Evolutionary conservation across 1,140 invertebrate species (phyloP).

Genomic region (Pygmarrhopalites habei): DNA sequence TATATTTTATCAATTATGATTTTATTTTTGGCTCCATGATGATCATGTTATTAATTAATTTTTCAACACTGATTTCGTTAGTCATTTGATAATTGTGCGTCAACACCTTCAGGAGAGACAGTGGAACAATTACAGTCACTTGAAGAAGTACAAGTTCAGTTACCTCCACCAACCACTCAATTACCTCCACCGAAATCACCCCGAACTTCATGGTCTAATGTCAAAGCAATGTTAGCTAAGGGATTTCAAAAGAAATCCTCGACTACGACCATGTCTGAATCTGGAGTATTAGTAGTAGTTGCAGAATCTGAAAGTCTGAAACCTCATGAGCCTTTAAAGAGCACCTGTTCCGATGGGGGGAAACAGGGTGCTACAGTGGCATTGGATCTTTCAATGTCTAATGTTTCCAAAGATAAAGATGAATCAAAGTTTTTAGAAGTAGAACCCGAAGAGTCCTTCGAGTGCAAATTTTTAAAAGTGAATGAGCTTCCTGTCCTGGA

Average conservation of each 20-base stretch:
- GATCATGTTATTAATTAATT: constrained; percentile 4
- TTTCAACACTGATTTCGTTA: constrained; percentile 3
- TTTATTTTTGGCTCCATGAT: constrained; percentile 12
- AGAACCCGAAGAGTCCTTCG: no score
- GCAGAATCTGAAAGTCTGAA: background rate
- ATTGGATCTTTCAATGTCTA: no score
- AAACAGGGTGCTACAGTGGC: no score
- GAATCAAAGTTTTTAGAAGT: no score
- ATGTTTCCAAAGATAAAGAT: no score
- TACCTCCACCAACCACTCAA: background rate
- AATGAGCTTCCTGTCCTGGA: no score
- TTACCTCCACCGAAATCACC: background rate
- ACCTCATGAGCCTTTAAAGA: background rate
- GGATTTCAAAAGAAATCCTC: constrained; percentile 4
- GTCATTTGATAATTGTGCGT: constrained; percentile 16
- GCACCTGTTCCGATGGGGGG: no score
- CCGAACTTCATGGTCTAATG: constrained; percentile 8
- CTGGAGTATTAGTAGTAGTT: background rate
- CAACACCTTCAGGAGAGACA: constrained; percentile 4
- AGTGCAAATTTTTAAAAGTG: no score
- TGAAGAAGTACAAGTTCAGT: background rate
- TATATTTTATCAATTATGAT: no score
- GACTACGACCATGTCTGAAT: background rate
- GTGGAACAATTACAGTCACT: background rate
- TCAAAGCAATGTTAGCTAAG: background rate